Evolutionary conservation across 2,888 invertebrate species (phyloP).

Genomic region (Lathronympha strigana): DNA sequence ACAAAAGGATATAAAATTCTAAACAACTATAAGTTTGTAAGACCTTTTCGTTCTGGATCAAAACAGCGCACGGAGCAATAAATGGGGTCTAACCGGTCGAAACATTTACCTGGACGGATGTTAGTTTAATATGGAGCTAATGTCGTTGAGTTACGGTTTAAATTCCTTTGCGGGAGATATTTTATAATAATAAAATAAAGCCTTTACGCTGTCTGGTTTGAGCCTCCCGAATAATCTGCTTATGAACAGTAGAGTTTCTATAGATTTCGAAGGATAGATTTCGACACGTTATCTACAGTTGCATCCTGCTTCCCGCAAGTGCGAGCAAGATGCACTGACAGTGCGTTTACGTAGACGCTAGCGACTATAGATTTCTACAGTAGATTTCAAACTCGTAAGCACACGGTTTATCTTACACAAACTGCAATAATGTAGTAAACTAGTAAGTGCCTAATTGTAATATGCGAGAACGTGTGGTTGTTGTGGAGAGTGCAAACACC

Average conservation of each 20-base stretch:
- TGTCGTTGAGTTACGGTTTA: not conserved
- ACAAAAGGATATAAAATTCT: not conserved
- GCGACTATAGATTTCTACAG: too few species aligned
- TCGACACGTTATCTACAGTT: too few species aligned
- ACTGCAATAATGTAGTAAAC: too few species aligned
- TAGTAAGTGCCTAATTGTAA: too few species aligned
- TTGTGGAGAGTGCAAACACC: too few species aligned
- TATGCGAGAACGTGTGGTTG: too few species aligned
- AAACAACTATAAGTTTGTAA: not conserved
- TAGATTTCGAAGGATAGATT: too few species aligned
- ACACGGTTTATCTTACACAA: too few species aligned
- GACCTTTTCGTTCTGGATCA: not conserved
- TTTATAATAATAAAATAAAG: constrained; percentile 28
- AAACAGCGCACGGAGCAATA: constrained; percentile 43
- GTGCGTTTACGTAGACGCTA: too few species aligned
- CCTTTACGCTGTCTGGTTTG: constrained; percentile 18
- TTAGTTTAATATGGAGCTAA: constrained; percentile 43
- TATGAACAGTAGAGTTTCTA: not conserved
- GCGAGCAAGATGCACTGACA: too few species aligned
- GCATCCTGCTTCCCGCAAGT: too few species aligned
- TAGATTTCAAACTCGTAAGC: too few species aligned
- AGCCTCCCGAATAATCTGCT: constrained; percentile 41
- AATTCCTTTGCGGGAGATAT: not conserved
- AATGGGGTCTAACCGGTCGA: constrained; percentile 57
- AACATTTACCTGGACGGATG: constrained; percentile 50